phyloP scores from a whole-genome alignment of 1,140 invertebrate species.

The Eulimnadia texana region DNA sequence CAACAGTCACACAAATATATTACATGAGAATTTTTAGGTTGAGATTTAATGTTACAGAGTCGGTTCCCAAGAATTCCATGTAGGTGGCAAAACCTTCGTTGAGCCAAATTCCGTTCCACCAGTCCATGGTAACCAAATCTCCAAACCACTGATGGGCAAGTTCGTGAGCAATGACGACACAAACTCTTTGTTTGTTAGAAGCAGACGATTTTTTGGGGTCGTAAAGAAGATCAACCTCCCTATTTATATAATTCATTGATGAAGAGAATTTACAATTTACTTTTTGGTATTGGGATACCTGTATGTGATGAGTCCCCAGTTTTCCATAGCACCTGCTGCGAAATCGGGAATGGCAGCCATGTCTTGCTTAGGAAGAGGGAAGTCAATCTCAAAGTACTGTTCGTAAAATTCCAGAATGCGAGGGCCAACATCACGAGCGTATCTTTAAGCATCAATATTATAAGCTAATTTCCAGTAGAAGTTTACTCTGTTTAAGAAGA shows the following conservation, averaged over 20 bases:
- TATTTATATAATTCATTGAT: conserved; percentile 25
- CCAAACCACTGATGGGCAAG: conserved; percentile 43
- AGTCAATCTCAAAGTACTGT: conserved; percentile 37
- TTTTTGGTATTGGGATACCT: conserved; percentile 26
- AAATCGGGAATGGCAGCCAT: conserved; percentile 43
- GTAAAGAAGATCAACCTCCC: conserved; percentile 34
- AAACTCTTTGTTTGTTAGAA: conserved; percentile 28
- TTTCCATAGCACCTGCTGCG: conserved; percentile 26
- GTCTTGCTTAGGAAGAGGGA: conserved; percentile 36
- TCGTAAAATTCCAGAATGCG: conserved; percentile 35
- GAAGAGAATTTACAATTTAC: too few species aligned
- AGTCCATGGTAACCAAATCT: conserved; percentile 36
- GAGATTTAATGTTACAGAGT: conserved; percentile 17
- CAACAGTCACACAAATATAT: background rate
- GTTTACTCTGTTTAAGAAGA: background rate
- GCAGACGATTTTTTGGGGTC: conserved; percentile 23
- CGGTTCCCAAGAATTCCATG: conserved; percentile 26
- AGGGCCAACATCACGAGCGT: conserved; percentile 33
- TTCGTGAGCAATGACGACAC: conserved; percentile 31
- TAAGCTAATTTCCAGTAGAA: background rate
- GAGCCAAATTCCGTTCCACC: conserved; percentile 35
- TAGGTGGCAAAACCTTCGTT: conserved; percentile 34
- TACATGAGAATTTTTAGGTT: background rate
- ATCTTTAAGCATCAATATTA: conserved; percentile 25
- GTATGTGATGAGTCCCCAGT: conserved; percentile 17